Percentiles rank a stretch among this genome's conserved stretches.
These are phyloP conservation scores for Archivesica marissinica DNA, from an alignment of 1,140 invertebrate species.

Conservation along the genomic window DNA sequence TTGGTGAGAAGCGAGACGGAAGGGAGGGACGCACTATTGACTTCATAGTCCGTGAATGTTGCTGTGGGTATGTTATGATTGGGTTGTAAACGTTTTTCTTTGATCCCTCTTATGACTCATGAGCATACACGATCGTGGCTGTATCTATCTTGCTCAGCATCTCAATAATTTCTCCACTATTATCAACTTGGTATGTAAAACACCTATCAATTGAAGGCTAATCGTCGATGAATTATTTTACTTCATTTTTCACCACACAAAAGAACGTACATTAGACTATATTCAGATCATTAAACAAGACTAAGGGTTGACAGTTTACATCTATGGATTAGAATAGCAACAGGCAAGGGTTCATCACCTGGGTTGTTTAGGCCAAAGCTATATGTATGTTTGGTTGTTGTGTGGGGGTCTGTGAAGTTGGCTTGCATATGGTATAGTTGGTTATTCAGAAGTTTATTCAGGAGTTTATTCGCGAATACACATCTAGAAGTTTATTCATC, in stretches of 20 bases:
- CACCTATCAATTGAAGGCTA: not conserved
- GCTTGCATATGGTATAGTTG: no score
- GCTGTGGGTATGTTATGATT: not conserved
- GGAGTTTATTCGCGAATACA: no score
- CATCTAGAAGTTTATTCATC: no score
- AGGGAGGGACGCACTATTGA: no score
- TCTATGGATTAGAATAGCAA: no score
- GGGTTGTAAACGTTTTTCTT: not conserved
- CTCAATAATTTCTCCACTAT: slow-evolving; percentile 17
- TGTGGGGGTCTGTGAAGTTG: no score
- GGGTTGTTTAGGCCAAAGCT: no score
- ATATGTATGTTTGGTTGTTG: no score
- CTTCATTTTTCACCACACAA: not conserved
- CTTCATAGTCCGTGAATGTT: no score
- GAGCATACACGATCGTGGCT: not conserved
- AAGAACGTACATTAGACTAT: not conserved
- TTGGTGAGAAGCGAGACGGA: no score
- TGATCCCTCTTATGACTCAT: not conserved
- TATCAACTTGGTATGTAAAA: slow-evolving; percentile 33
- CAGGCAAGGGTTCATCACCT: no score
- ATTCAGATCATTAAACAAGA: not conserved
- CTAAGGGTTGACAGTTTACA: not conserved
- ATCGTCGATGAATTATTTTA: slow-evolving; percentile 7
- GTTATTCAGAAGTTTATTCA: no score
- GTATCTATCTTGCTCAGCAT: slow-evolving; percentile 1